A percentile compares a stretch with the other conserved stretches of the same genome.
phyloP scores from a whole-genome alignment of 2,888 invertebrate genomes.

The Tipula unca region DNA sequence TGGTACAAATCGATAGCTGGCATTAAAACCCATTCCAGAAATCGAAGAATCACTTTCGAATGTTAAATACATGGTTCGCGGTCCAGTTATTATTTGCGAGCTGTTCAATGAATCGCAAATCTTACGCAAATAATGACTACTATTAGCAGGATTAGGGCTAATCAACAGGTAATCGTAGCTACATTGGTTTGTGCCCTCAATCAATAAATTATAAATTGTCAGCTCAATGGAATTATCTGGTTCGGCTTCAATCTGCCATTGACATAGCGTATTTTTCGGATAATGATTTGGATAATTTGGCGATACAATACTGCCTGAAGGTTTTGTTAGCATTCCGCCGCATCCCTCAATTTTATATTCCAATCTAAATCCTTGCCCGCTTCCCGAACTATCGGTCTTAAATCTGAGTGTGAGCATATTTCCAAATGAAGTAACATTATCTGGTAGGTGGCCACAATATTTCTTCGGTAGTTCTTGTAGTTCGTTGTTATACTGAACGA shows the following conservation, averaged over 20 bases:
- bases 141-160: conserved; percentile 35
- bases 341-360: conserved; percentile 77
- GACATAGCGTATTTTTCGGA: conserved; percentile 52
- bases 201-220: conserved; percentile 52
- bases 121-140: conserved; percentile 46
- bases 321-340: conserved; percentile 54
- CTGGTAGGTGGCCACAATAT: conserved; percentile 30
- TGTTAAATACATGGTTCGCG: conserved; percentile 57
- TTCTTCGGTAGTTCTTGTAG: conserved; percentile 36
- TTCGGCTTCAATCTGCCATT: conserved; percentile 66
- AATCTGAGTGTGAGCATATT: conserved; percentile 48
- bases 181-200: conserved; percentile 52
- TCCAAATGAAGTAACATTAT: conserved; percentile 28
- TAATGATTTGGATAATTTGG: conserved; percentile 56
- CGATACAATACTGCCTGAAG: conserved; percentile 49
- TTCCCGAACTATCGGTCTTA: conserved; percentile 47
- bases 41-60: conserved; percentile 53
- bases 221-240: conserved; percentile 59
- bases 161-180: conserved; percentile 38
- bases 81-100: conserved; percentile 48
- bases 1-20: conserved; percentile 46
- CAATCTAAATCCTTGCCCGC: conserved; percentile 63
- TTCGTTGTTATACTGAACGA: conserved; percentile 39
- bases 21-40: conserved; percentile 56
- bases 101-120: conserved; percentile 48